Conservation (phyloP, 2,888 invertebrate genomes). For the Aspidiotus destructor region DNA sequence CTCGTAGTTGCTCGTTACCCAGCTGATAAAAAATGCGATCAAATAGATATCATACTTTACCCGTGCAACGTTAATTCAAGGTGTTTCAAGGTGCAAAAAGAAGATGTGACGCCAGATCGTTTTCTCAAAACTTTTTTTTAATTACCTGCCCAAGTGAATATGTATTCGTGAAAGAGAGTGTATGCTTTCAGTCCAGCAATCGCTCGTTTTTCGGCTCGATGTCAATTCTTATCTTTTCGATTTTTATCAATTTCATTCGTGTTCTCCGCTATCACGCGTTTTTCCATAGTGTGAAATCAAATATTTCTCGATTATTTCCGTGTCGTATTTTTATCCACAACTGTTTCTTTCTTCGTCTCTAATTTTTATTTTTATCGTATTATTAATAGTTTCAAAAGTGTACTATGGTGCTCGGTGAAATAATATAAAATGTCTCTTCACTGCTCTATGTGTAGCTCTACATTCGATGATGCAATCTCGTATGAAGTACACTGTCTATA, state of each 20-base stretch:
- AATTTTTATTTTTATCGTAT: too few species aligned
- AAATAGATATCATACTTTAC: too few species aligned
- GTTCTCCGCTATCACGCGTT: background rate
- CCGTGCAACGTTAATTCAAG: too few species aligned
- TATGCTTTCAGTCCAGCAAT: background rate
- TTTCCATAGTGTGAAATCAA: background rate
- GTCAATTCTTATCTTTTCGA: background rate
- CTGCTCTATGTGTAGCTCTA: slow-evolving; percentile 17
- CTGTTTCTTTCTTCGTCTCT: too few species aligned
- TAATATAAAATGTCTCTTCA: slow-evolving; percentile 10
- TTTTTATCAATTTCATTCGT: background rate
- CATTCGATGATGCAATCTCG: slow-evolving; percentile 26
- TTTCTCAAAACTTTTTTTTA: too few species aligned
- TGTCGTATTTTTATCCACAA: background rate
- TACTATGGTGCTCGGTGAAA: too few species aligned
- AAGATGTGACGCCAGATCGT: too few species aligned
- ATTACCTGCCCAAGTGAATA: background rate
- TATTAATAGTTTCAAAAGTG: too few species aligned
- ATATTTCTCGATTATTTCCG: background rate
- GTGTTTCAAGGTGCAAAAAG: too few species aligned
- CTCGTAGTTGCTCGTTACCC: too few species aligned
- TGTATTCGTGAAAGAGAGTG: background rate
- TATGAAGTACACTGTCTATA: slow-evolving; percentile 27
- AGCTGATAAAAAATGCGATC: too few species aligned
- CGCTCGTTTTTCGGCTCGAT: background rate